phyloP scores from a whole-genome alignment of 2,888 invertebrate species.

The Brachynemurus nebulosus region DNA sequence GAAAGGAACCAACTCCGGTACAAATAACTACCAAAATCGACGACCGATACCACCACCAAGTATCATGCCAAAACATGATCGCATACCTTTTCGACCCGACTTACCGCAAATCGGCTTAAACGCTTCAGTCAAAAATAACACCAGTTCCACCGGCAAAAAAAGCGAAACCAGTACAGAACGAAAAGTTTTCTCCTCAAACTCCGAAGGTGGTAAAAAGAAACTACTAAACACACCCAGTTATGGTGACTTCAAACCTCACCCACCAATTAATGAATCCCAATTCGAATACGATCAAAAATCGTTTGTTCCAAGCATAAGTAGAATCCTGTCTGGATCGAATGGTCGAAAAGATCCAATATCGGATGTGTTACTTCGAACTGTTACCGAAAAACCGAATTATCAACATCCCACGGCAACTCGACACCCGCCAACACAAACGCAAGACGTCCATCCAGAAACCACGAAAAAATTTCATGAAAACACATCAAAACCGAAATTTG shows the following conservation, averaged over 20 bases:
- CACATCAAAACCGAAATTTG: conserved; percentile 9
- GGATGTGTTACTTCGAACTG: conserved; percentile 56
- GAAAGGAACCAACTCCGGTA: conserved; percentile 52
- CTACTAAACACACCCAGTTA: conserved; percentile 57
- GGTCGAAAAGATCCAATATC: conserved; percentile 72
- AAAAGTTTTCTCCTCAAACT: conserved; percentile 16
- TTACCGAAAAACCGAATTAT: conserved; percentile 39
- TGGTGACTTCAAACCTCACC: conserved; percentile 27
- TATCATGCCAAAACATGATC: conserved; percentile 64
- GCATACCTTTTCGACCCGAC: conserved; percentile 69
- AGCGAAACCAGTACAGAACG: conserved; percentile 18
- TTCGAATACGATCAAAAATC: conserved; percentile 28
- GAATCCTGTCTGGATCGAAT: conserved; percentile 75
- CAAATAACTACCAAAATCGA: conserved; percentile 50
- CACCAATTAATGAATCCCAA: conserved; percentile 27
- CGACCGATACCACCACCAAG: conserved; percentile 75
- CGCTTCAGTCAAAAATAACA: conserved; percentile 3
- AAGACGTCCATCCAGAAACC: conserved; percentile 6
- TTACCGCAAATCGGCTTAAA: conserved; percentile 26
- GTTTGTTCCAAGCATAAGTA: conserved; percentile 64
- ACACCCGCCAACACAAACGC: conserved; percentile 15
- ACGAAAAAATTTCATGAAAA: conserved; percentile 4
- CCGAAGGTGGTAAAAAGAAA: conserved; percentile 47
- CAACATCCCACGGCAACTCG: conserved; percentile 20
- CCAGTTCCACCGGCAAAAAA: conserved; percentile 11